phyloP scores from a whole-genome alignment of 2,113 vertebrate genomes.

The Stigmatopora nigra region DNA sequence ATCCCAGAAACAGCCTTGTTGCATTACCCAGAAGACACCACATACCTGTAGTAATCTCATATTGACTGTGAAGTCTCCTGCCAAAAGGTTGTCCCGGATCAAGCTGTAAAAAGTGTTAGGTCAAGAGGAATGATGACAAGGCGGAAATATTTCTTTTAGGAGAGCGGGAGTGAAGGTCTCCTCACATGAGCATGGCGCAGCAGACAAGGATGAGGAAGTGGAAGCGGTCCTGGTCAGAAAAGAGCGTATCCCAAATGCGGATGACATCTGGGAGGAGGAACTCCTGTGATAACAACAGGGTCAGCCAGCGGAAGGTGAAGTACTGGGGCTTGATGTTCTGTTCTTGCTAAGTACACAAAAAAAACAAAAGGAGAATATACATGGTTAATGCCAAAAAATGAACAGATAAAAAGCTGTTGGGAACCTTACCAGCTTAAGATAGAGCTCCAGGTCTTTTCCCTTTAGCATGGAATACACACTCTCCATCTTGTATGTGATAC shows the following conservation, averaged over 20 bases:
- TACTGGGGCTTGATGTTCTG: slow-evolving; percentile 98
- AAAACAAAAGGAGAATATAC: not conserved
- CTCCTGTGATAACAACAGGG: slow-evolving; percentile 91
- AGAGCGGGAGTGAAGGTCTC: slow-evolving; percentile 42
- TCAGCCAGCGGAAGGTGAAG: slow-evolving; percentile 98
- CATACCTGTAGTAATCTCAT: slow-evolving; percentile 93
- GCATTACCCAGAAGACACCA: not conserved
- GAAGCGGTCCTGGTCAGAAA: slow-evolving; percentile 86
- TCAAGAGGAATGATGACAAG: not conserved
- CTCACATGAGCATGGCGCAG: slow-evolving; percentile 94
- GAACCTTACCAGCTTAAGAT: slow-evolving; percentile 81
- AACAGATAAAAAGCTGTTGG: not conserved
- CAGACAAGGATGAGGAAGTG: slow-evolving; percentile 94
- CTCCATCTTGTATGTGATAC: slow-evolving; percentile 98
- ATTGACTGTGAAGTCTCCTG: slow-evolving; percentile 91
- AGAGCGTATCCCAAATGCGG: slow-evolving; percentile 96
- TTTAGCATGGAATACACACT: slow-evolving; percentile 91
- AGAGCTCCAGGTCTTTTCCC: slow-evolving; percentile 87
- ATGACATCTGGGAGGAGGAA: slow-evolving; percentile 95
- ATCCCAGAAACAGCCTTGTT: not conserved
- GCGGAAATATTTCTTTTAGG: not conserved
- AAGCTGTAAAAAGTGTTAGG: slow-evolving; percentile 66
- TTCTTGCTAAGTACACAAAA: slow-evolving; percentile 76
- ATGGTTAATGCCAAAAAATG: not conserved
- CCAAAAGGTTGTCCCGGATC: slow-evolving; percentile 84